phyloP scores from a whole-genome alignment of 2,113 vertebrate species.

The Ceyx cyanopectus region DNA sequence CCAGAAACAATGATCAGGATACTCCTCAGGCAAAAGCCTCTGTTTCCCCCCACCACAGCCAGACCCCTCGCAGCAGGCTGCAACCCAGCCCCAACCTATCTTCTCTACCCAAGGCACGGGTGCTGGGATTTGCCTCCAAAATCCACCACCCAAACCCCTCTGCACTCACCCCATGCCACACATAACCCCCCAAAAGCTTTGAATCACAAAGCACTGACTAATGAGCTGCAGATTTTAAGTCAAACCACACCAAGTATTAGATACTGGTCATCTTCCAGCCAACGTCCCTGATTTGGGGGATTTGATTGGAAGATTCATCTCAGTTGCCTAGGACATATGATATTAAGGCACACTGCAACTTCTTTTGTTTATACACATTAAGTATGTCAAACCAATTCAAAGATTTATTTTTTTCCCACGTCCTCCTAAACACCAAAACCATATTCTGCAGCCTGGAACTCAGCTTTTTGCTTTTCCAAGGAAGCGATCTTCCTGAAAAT shows the following conservation, averaged over 20 bases:
- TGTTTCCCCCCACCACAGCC: accelerated
- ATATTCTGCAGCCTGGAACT: constrained; percentile 48
- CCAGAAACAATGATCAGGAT: background rate
- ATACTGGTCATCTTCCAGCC: constrained; percentile 56
- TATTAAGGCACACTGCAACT: constrained; percentile 42
- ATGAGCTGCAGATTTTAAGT: background rate
- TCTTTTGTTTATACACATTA: constrained; percentile 73
- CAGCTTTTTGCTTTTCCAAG: constrained; percentile 14
- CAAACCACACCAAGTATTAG: accelerated
- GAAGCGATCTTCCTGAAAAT: constrained; percentile 48
- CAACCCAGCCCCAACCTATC: background rate
- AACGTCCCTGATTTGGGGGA: background rate
- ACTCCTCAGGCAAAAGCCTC: background rate
- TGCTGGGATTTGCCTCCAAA: accelerated
- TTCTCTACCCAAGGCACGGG: background rate
- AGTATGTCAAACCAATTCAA: constrained; percentile 62
- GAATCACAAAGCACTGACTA: background rate
- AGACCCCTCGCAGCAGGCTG: background rate
- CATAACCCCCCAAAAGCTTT: too few species aligned
- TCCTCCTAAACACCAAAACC: constrained; percentile 47
- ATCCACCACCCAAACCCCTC: background rate
- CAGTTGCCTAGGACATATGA: constrained; percentile 64
- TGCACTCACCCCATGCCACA: background rate
- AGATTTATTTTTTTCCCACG: constrained; percentile 66
- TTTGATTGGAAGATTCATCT: background rate